Base-by-base conservation (phyloP, 1,140 invertebrate genomes). In the Delia radicum region DNA sequence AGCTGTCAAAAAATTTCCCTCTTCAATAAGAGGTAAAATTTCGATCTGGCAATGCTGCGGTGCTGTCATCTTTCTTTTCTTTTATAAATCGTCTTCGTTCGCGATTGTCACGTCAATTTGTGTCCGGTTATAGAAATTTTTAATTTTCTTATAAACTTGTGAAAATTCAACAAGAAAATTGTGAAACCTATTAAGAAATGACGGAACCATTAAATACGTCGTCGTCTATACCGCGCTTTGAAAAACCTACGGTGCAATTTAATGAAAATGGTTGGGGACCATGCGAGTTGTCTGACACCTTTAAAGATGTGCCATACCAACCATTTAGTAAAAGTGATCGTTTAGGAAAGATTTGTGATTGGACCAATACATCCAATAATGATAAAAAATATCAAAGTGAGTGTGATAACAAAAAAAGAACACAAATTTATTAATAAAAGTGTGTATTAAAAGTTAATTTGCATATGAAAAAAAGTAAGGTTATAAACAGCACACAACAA, bases 271-370 rank as follows among this genome's bases (percentile, higher is more conserved):
- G 97, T 86, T 99, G 98, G 98, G 98, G 98, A 2, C 98, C 98
- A 55, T 95, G 92, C 87, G 93, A 95, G 84, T 90, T 98, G 86
- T 96, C 96, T 21, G 95, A 96, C 77, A 94, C 97, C 85, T 99
- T 97, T 87, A 95, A 95, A 85, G 97, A 98, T 88, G 98, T 99
- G 92, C 97, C 98, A 0, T 99, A 99, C 87, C 97, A 98, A 87
- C 97, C 96, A 18, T 99, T 98, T 85, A 97, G 96, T 71, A 99
- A 99, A 89, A 96, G 95, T 75, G 97, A 99, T 88, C 91, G 96
- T 77, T 88, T 99, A 73, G 98, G 97, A 80, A 99, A 98, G 93
- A 97, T 99, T 77, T 97, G 96, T 79, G 97, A 99, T 86, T 99
- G 97, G 97, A 98, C 96, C 67, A 94, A 95, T 73, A 93, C 94